Evolutionary conservation across 2,888 invertebrate genomes (phyloP), one percentile per base, ranked within the genome.

Genomic region (Amblyjoppa proteus): DNA sequence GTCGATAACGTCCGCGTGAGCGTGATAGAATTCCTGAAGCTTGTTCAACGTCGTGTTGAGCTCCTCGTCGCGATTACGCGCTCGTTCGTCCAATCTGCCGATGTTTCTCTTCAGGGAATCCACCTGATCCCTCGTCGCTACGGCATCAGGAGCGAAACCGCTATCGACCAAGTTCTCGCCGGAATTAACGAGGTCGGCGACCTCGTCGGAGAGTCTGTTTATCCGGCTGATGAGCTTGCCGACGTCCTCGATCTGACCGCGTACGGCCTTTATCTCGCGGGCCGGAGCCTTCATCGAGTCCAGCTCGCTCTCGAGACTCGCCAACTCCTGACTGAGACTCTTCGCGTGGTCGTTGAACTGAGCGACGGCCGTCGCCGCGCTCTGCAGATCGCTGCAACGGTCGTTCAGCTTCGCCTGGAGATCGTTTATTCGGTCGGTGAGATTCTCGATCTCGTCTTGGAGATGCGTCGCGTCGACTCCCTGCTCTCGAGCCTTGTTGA

Each of bases 271-370:
- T 66, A 98, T 96, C 93, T 99, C 99, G 25, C 99, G 96, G 0
- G 97, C 98, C 0, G 98, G 97, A 0, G 99, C 97, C 91, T 97
- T 97, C 96, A 99, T 97, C 51, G 95, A 95, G 91, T 98, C 98
- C 53, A 99, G 94, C 88, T 98, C 97, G 79, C 96, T 96, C 92
- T 99, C 99, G 76, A 99, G 94, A 78, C 96, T 96, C 0, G 96
- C 95, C 2, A 99, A 94, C 92, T 98, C 97, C 87, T 97, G 95
- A 28, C 96, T 96, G 1, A 98, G 95, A 58, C 94, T 95, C 94
- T 98, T 98, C 16, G 98, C 97, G 94, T 97, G 97, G 87, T 98
- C 98, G 94, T 98, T 97, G 94, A 98, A 98, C 90, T 97, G 97
- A 0, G 97, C 96, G 71, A 98, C 96, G 0, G 98, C 98, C 0